Base-by-base conservation (phyloP, 2,113 vertebrate genomes). In the Cephalopterus ornatus region DNA sequence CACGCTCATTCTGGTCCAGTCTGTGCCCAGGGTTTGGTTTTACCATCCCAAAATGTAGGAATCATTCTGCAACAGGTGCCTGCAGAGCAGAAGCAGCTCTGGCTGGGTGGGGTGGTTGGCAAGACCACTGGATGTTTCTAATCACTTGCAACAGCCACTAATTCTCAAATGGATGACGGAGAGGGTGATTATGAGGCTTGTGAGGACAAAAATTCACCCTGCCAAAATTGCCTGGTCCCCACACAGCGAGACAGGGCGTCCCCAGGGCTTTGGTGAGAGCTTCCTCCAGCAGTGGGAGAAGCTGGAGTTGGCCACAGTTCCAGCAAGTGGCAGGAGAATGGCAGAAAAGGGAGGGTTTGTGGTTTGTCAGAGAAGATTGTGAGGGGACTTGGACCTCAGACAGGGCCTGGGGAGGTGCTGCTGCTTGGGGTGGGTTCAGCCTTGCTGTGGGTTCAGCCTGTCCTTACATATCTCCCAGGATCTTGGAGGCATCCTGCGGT, bases 61-160 rank as follows among this genome's bases (percentile, higher is more conserved):
- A 65, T 65, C 44, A 27, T n/a, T 68, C 75, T 83, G 66, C 62
- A 49, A 6, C 0, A 3, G 85, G 20, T 56, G 33, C 16, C 30
- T 67, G 27, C 37, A 74, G 68, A 78, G 41, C 6, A 2, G 41
- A 49, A 44, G 85, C 5, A 3, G 9, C 50, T 32, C 18, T 0
- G 1, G 33, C 30, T 0, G 0, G 12, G 30, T 0, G 0, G 67
- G 71, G 89, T 5, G 4, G 47, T 66, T 87, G 70, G 20, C 28
- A 16, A 74, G 52, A n/a, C n/a, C 88, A 46, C 41, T 4, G 5
- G 41, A 71, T 11, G 32, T 14, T 63, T 75, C 74, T 41, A 65
- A 92, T 67, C 5, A 8, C 35, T 49, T 80, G 53, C 58, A 80
- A 81, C 44, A 84, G 55, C 37, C 63, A 23, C 10, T 50, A 56